Evolutionary conservation across 1,140 invertebrate species (phyloP).

Genomic region (Muscidifurax raptorellus): DNA sequence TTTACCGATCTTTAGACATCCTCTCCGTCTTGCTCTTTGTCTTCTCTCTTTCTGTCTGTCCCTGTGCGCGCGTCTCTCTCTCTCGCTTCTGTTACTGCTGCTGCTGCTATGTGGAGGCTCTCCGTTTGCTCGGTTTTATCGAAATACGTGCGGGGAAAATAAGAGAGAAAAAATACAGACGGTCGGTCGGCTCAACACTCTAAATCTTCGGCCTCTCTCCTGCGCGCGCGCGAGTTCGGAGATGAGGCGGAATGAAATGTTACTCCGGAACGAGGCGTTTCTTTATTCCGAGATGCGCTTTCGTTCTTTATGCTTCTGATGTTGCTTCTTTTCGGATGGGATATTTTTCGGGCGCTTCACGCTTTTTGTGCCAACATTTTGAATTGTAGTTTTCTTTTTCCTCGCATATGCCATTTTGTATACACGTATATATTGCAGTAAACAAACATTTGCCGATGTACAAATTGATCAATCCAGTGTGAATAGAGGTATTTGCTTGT

Average conservation of each 20-base stretch:
- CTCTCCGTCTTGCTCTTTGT: conserved; percentile 11
- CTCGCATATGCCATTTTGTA: too few relatives aligned
- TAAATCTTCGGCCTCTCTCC: background rate
- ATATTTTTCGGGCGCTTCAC: background rate
- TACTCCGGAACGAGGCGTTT: background rate
- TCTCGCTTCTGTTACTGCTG: background rate
- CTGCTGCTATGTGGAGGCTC: conserved; percentile 31
- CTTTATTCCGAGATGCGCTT: background rate
- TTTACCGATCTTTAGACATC: conserved; percentile 44
- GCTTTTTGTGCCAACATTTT: background rate
- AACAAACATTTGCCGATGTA: background rate
- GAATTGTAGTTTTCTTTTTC: too few relatives aligned
- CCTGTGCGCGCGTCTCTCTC: background rate
- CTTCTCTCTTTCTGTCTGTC: conserved; percentile 10
- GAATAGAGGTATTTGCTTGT: background rate
- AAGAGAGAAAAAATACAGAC: conserved; percentile 11
- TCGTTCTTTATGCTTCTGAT: background rate
- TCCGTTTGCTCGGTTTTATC: conserved; percentile 52
- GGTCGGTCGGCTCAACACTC: conserved; percentile 5
- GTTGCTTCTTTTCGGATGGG: background rate
- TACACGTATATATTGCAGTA: background rate
- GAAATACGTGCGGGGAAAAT: conserved; percentile 38
- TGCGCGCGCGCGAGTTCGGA: background rate
- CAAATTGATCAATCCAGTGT: background rate
- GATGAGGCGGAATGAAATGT: conserved; percentile 41